These are phyloP conservation scores for Sphecodes monilicornis DNA, from an alignment of 2,888 invertebrate species.

Conservation along the genomic window DNA sequence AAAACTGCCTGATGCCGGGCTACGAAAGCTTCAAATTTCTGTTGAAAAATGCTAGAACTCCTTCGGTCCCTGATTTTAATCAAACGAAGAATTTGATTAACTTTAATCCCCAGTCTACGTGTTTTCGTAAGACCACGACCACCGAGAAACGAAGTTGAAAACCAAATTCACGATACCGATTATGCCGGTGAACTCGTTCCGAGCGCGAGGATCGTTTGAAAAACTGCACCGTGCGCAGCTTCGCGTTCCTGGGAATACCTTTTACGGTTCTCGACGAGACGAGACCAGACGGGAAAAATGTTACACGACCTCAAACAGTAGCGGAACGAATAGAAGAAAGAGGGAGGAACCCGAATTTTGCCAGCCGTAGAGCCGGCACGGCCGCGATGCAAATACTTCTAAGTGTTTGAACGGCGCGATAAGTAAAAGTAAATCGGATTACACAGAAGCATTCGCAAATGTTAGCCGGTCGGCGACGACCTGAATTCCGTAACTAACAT, in stretches of 20 bases:
- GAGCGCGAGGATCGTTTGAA: no score
- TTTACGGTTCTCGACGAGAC: background rate
- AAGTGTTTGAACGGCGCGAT: constrained; percentile 50
- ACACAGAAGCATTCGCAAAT: constrained; percentile 48
- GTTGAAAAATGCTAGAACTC: no score
- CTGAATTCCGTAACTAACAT: constrained; percentile 55
- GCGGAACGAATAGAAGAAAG: background rate
- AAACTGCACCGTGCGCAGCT: no score
- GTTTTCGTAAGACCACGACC: no score
- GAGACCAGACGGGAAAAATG: background rate
- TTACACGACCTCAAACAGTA: constrained; percentile 10
- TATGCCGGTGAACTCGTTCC: no score
- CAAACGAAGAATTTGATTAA: no score
- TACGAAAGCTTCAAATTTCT: no score
- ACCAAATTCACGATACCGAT: no score
- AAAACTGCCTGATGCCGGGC: no score
- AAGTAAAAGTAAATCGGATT: constrained; percentile 63
- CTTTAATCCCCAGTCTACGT: no score
- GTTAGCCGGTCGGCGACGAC: constrained; percentile 38
- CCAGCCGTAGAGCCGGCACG: background rate
- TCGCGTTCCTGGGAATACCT: background rate
- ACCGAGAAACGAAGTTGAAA: no score
- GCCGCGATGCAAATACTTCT: constrained; percentile 57
- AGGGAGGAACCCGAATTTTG: constrained; percentile 20
- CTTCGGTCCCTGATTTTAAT: no score